Conservation (phyloP, 2,113 vertebrate species). For the Eira barbara region DNA sequence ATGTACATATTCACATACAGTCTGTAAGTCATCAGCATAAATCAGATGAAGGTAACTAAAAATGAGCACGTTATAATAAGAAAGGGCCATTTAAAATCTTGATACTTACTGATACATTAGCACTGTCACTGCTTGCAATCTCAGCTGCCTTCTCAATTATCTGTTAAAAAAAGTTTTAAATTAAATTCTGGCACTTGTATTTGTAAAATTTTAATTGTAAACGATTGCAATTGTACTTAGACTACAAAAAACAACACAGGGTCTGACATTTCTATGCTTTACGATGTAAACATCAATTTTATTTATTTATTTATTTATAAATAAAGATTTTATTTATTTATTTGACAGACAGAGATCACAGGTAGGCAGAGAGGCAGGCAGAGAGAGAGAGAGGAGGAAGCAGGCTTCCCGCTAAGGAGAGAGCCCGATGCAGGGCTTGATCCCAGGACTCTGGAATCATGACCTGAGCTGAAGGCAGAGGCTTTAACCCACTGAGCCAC, state of each 20-base stretch:
- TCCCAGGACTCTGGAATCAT: too few species aligned
- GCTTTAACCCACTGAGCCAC: too few species aligned
- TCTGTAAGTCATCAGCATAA: background rate
- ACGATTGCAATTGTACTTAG: background rate
- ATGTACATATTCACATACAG: background rate
- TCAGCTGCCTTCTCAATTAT: slow-evolving; percentile 98
- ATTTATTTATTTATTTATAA: too few species aligned
- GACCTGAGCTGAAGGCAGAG: too few species aligned
- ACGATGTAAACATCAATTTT: slow-evolving; percentile 36
- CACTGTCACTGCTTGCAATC: slow-evolving; percentile 90
- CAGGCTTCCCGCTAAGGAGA: too few species aligned
- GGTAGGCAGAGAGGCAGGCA: too few species aligned
- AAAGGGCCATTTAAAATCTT: background rate
- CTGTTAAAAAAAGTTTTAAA: slow-evolving; percentile 77
- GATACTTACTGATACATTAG: slow-evolving; percentile 88
- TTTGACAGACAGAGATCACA: too few species aligned
- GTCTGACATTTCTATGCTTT: background rate
- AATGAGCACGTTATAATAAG: background rate
- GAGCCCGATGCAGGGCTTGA: too few species aligned
- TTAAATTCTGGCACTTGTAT: background rate
- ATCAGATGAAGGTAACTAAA: background rate
- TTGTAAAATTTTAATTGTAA: slow-evolving; percentile 28
- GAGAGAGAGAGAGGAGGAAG: too few species aligned
- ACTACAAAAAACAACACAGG: background rate
- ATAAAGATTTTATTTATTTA: too few species aligned